Base-by-base conservation (phyloP, 2,888 invertebrate species). In the Lasius platythorax region DNA sequence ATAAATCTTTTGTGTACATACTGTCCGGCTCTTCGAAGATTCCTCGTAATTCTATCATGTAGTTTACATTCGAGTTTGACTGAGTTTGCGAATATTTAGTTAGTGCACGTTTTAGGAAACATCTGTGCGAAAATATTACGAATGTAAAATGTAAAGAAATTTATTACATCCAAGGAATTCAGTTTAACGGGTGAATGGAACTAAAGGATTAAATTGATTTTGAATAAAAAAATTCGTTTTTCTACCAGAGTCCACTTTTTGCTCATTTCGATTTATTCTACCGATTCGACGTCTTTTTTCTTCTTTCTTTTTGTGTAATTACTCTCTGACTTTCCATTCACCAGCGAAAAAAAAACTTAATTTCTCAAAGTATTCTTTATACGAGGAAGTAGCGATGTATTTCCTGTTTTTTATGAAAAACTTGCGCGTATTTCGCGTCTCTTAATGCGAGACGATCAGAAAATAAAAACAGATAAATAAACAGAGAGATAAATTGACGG, bases 1-100 rank as follows among this genome's bases (percentile, higher is more conserved):
- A 79, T 68, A 72, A 37, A 81, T 72, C n/a, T 18, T 33, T 79
- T 46, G 6, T n/a, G 33, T 46, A 43, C 58, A 72, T 12, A 46
- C 5, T 40, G 15, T 33, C 53, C 43, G 11, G 43, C 11, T 72
- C 8, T 61, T 72, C 12, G 3, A 40, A 68, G 30, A 56, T 61
- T 61, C 9, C 23, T 46, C 11, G 15, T 11, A 30, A 70, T 23
- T 15, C 9, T 61, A 46, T 46, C 15, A 18, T 46, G n/a, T 37
- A 81, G 23, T 58, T 72, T 73, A 58, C 33, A 37, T 46, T 3
- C 23, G 40, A 23, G 15, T 72, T 79, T 23, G 33, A 61, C 33
- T 30, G 72, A 72, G 18, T 30, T 23, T 30, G 43, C 33, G 46
- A 46, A 23, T 53, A 46, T 61, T 61, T 28, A 58, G 23, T 11